Evolutionary conservation across 1,140 invertebrate genomes (phyloP), one percentile per base, ranked within the genome.

Genomic region (Fopius arisanus): DNA sequence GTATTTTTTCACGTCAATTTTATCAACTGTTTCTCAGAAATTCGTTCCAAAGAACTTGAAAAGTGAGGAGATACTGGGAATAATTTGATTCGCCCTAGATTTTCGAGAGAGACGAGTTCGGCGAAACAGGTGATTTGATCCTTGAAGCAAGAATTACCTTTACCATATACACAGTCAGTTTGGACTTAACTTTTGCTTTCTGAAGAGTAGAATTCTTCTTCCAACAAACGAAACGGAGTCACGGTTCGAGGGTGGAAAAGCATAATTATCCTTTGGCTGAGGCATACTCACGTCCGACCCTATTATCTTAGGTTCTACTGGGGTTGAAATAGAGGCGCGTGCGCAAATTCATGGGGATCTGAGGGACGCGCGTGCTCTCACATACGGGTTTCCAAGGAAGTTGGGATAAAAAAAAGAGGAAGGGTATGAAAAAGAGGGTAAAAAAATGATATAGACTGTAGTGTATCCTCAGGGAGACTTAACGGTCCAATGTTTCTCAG

Each of bases 241-340:
- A 74, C 72, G 69, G 71, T 77, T 75, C 69, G 77, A 77, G 78
- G 75, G 67, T 51, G 71, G 37, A 48, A 73, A 77, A 68, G 68
- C 68, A 70, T 78, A 81, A 81, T 81, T 80, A 81, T 81, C 75
- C 72, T 48, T 14, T 54, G 62, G 70, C 59, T 67, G 66, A 77
- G 70, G 76, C 76, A 40, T 26, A 75, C 73, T 72, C 76, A 75
- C 76, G 70, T 75, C 73, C 54, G 65, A 54, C 48, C 31, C 31
- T 75, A 77, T 77, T 77, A 75, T 77, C 76, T 75, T 75, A 72
- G 73, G 51, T 41, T 71, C 66, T 76, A 54, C 74, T 78, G 73
- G 76, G 79, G 77, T 76, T 72, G 74, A 9, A 51, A 54, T 54
- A 75, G 76, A 0, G 12, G 29, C 69, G 67, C 69, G 65, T 73